Conservation (phyloP, 1,140 invertebrate genomes). For the Drosophila sucinea region DNA sequence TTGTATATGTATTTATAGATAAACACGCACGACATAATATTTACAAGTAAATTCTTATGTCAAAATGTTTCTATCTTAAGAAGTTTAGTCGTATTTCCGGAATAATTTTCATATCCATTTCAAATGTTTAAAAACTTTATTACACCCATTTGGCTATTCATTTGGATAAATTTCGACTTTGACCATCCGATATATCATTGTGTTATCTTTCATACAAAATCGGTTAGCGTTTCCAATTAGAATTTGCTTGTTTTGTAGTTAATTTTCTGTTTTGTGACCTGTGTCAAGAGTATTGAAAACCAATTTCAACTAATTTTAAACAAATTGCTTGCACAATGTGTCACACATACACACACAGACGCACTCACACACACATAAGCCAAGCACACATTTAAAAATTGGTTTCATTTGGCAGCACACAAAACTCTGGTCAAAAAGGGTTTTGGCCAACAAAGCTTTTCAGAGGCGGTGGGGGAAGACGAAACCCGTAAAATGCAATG, state of each 20-base stretch:
- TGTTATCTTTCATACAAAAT: neutral
- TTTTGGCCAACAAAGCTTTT: constrained; percentile 34
- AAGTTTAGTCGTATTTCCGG: no score
- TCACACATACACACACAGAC: constrained; percentile 15
- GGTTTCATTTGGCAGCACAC: constrained; percentile 38
- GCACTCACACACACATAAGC: constrained; percentile 2
- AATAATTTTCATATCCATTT: no score
- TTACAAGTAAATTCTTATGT: neutral
- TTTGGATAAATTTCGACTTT: no score
- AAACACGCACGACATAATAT: constrained; percentile 9
- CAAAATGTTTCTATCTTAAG: neutral
- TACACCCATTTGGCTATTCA: no score
- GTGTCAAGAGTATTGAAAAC: constrained; percentile 37
- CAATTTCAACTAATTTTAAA: constrained; percentile 69
- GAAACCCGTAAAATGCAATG: constrained; percentile 13
- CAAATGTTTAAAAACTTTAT: no score
- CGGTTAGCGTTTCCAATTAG: neutral
- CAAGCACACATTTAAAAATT: constrained; percentile 35
- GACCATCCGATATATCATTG: no score
- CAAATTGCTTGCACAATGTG: constrained; percentile 67
- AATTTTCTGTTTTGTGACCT: neutral
- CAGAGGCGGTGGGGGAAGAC: no score
- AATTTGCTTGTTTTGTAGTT: neutral
- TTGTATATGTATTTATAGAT: neutral
- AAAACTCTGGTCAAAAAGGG: constrained; percentile 37